These are phyloP conservation scores for Strigamia crassipes DNA, from an alignment of 2,888 invertebrate genomes.

Conservation along the genomic window DNA sequence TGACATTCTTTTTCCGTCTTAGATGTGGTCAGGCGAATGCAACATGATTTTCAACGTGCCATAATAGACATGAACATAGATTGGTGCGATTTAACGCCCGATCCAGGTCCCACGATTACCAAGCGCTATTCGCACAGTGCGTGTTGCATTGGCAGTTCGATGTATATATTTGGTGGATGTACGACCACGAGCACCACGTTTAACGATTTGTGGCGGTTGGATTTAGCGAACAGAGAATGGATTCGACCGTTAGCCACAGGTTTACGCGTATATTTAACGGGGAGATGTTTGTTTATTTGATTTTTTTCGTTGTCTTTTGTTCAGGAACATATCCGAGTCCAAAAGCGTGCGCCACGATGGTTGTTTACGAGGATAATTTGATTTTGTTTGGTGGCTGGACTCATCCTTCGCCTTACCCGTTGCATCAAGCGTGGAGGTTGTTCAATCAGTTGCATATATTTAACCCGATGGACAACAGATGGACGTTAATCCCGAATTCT, in stretches of 20 bases:
- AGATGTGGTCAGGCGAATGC: conserved; percentile 80
- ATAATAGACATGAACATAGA: conserved; percentile 74
- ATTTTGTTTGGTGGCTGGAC: conserved; percentile 95
- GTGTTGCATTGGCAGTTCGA: conserved; percentile 67
- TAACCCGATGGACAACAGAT: conserved; percentile 77
- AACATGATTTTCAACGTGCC: conserved; percentile 75
- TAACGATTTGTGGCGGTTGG: conserved; percentile 94
- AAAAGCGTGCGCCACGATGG: conserved; percentile 91
- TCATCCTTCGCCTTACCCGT: conserved; percentile 81
- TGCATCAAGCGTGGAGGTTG: conserved; percentile 80
- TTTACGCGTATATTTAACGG: not conserved
- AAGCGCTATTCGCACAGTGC: conserved; percentile 92
- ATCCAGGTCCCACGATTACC: conserved; percentile 75
- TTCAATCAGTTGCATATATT: conserved; percentile 92
- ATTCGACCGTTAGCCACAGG: conserved; percentile 73
- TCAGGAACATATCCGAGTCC: conserved; percentile 90
- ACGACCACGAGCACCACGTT: conserved; percentile 92
- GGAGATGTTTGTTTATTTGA: not conserved
- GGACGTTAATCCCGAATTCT: conserved; percentile 64
- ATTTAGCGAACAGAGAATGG: conserved; percentile 84
- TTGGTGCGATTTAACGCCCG: conserved; percentile 64
- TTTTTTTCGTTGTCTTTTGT: conserved; percentile 43
- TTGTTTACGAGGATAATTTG: conserved; percentile 80
- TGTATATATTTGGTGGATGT: conserved; percentile 96
- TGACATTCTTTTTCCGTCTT: conserved; percentile 54